Base-by-base conservation (phyloP, 2,797 vertebrate genomes). In the Rhinophrynus dorsalis region DNA sequence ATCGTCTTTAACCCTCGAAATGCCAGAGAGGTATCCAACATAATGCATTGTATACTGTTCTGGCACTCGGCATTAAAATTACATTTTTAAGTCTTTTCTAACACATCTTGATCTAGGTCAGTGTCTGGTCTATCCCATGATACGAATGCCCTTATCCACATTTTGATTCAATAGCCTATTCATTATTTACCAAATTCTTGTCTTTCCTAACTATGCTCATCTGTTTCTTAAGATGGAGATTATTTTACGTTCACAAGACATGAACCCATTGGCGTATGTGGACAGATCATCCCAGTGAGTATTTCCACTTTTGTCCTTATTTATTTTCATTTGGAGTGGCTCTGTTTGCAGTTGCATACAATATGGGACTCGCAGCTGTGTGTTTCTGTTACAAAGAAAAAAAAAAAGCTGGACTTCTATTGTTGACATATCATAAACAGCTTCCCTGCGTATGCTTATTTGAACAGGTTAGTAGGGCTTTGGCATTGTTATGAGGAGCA, bases 271-370 rank as follows among this genome's bases (percentile, higher is more conserved):
- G 97, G 97, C 80, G 96, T 99, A 75, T 99, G 97, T 80, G 97
- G 97, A 93, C 97, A 99, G 92, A 99, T 99, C 89, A 93, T 98
- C 84, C 97, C 97, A 47, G 97, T 99, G 86, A 99, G 97, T 93
- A 81, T 78, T 76, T 82, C 77, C 81, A 72, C 13, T 37, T 27
- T 70, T 45, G 11, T n/a, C 78, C 79, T 84, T 83, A 82, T 93
- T 92, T 90, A 80, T 89, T 84, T 90, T 88, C 78, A 80, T 83
- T 86, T 81, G 81, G 79, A 81, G 57, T 70, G 65, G 73, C 77
- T 83, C 78, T 84, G 81, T 84, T 77, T 83, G 81, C 84, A 86
- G 81, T 84, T 75, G 80, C 79, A 81, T 80, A 83, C 83, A 86
- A 84, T 77, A 77, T 45, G 59, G 78, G 79, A 77, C 78, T 85